phyloP scores from a whole-genome alignment of 1,140 invertebrate genomes.

The Schlechtendalia chinensis region DNA sequence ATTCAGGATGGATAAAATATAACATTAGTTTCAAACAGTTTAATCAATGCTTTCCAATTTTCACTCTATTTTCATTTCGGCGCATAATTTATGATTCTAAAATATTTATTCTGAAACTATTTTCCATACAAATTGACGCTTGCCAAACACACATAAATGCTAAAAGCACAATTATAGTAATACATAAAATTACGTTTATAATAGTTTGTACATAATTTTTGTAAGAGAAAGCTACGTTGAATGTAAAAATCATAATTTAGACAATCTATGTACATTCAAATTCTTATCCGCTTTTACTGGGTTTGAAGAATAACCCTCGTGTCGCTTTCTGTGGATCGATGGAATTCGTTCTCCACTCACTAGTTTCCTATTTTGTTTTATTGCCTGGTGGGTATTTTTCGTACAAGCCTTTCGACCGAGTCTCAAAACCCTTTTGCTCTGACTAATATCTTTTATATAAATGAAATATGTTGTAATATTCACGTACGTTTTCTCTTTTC shows the following conservation, averaged over 20 bases:
- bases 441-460: not conserved
- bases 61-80: constrained; percentile 14
- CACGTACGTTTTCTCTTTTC: no score
- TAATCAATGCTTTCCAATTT: constrained; percentile 32
- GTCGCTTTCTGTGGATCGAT: not conserved
- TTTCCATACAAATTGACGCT: not conserved
- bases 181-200: no score
- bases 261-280: not conserved
- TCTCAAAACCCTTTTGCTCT: constrained; percentile 1
- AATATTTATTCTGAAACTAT: constrained; percentile 22
- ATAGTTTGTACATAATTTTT: not conserved
- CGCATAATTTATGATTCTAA: constrained; percentile 23
- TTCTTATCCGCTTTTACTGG: constrained; percentile 9
- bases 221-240: not conserved
- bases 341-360: not conserved
- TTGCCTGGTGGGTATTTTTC: not conserved
- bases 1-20: not conserved
- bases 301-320: constrained; percentile 11
- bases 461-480: not conserved
- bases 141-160: not conserved
- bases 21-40: constrained; percentile 38
- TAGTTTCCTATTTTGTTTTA: not conserved
- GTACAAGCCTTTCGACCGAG: not conserved
- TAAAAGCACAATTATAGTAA: constrained; percentile 7
- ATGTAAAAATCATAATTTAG: not conserved